These are phyloP conservation scores for Acipenser ruthenus DNA, from an alignment of 2,797 vertebrate genomes.

Conservation along the genomic window DNA sequence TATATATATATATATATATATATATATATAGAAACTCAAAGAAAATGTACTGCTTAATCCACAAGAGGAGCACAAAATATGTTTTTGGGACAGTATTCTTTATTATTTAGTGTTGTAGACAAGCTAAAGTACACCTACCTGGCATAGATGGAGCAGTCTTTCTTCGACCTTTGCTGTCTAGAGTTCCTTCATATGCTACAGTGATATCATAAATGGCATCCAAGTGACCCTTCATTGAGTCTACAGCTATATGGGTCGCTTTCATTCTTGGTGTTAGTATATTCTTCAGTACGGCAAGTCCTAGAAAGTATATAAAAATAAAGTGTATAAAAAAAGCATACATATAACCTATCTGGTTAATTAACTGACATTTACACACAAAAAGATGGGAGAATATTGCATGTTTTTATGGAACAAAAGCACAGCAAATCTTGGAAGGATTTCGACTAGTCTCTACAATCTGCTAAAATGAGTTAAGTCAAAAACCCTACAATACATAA, in stretches of 20 bases:
- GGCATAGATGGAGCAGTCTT: conserved; percentile 80
- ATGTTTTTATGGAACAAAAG: not conserved
- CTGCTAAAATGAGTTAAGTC: too few species aligned
- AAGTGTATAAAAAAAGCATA: too few species aligned
- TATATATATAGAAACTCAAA: too few species aligned
- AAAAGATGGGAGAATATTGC: not conserved
- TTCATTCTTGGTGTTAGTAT: conserved; percentile 88
- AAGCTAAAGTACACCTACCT: conserved; percentile 47
- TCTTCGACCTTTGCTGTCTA: conserved; percentile 57
- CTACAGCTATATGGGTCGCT: conserved; percentile 79
- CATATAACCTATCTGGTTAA: too few species aligned
- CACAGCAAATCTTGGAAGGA: not conserved
- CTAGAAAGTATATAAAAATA: conserved; percentile 37
- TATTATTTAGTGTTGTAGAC: too few species aligned
- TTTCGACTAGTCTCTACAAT: not conserved
- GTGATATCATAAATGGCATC: conserved; percentile 90
- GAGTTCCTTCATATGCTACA: conserved; percentile 83
- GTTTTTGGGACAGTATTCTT: too few species aligned
- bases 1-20: too few species aligned
- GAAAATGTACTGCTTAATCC: too few species aligned
- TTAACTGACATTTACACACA: too few species aligned
- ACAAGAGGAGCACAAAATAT: too few species aligned
- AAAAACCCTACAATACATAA: too few species aligned
- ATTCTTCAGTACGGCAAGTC: conserved; percentile 77
- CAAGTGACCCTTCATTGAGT: conserved; percentile 77